Percentiles rank a stretch among this genome's conserved stretches.
Conservation (phyloP, 2,888 invertebrate genomes). For the Macrosiphum euphorbiae region DNA sequence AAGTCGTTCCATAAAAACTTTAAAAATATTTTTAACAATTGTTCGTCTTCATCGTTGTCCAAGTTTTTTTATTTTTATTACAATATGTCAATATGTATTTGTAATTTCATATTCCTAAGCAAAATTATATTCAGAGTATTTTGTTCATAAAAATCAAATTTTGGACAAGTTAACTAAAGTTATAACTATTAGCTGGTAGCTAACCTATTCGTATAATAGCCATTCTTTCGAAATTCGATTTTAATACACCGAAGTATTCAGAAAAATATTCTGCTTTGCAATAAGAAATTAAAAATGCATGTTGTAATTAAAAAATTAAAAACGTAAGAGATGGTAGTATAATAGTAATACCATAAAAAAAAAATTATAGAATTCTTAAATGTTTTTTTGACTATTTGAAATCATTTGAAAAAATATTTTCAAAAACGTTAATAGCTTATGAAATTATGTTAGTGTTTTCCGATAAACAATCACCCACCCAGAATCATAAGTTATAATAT, state of each 20-base stretch:
- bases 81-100: background rate
- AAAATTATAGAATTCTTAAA: background rate
- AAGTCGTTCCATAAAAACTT: background rate
- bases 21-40: background rate
- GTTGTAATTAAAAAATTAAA: too few relatives aligned
- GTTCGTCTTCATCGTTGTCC: too few relatives aligned
- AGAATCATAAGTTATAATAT: background rate
- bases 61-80: too few relatives aligned
- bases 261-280: too few relatives aligned
- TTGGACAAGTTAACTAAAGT: background rate
- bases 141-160: too few relatives aligned
- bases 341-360: too few relatives aligned
- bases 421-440: background rate
- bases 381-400: background rate
- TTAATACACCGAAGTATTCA: background rate
- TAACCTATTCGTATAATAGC: background rate
- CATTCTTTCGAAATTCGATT: background rate
- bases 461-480: background rate
- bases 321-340: too few relatives aligned
- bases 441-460: background rate
- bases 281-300: background rate
- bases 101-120: too few relatives aligned
- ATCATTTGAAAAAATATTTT: background rate
- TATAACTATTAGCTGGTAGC: background rate
- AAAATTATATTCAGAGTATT: background rate